phyloP scores from a whole-genome alignment of 2,888 invertebrate genomes.

The Phengaris arion region DNA sequence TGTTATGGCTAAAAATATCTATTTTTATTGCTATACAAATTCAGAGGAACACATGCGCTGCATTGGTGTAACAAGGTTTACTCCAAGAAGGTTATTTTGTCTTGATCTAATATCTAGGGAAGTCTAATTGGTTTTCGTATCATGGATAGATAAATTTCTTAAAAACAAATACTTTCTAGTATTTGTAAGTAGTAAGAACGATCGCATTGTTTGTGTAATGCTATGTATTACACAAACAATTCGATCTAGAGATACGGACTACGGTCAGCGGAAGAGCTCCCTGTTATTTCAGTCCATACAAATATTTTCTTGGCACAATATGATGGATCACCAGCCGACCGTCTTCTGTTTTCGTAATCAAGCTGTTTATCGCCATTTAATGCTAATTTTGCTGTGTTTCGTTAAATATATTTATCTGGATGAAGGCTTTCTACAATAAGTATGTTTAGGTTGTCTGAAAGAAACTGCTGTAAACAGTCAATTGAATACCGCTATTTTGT shows the following conservation, averaged over 20 bases:
- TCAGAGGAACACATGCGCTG: too few species aligned
- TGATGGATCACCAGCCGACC: slow-evolving; percentile 59
- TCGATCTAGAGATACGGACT: slow-evolving; percentile 48
- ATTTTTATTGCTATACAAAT: too few species aligned
- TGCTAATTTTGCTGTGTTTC: slow-evolving; percentile 39
- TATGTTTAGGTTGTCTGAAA: neutral
- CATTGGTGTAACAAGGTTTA: too few species aligned
- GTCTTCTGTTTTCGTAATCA: slow-evolving; percentile 51
- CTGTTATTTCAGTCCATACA: slow-evolving; percentile 47
- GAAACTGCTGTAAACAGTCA: too few species aligned
- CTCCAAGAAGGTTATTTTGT: too few species aligned
- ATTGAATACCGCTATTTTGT: too few species aligned
- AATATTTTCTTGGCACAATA: slow-evolving; percentile 60
- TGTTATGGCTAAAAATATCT: too few species aligned
- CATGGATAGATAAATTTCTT: too few species aligned
- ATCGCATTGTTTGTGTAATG: too few species aligned
- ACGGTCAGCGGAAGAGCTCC: slow-evolving; percentile 50
- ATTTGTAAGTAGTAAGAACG: neutral
- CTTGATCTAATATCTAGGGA: too few species aligned
- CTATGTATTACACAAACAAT: neutral
- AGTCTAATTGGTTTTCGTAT: too few species aligned
- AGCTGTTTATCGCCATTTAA: slow-evolving; percentile 64
- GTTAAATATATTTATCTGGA: neutral
- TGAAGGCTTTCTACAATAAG: neutral
- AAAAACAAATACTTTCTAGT: neutral